Evolutionary conservation across 1,140 invertebrate species (phyloP).

Genomic region (Sminthurinus signatus): DNA sequence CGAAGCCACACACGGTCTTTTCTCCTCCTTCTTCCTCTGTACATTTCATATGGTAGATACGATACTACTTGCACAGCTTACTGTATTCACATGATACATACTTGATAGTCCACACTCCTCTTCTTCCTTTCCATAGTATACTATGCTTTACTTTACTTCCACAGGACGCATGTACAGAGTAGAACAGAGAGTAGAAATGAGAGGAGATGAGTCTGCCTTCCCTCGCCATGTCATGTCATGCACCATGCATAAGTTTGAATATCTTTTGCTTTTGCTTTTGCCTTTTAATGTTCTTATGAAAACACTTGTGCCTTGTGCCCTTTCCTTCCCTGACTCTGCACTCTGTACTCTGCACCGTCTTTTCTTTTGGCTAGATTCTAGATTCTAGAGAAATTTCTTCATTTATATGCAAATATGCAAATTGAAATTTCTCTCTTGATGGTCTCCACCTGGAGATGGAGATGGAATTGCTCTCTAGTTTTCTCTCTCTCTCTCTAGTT

Average conservation of each 20-base stretch:
- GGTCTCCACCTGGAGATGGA: conserved; percentile 15
- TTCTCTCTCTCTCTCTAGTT: not conserved
- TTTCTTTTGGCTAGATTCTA: too few relatives aligned
- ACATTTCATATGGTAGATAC: too few relatives aligned
- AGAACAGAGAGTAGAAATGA: not conserved
- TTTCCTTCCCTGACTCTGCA: too few relatives aligned
- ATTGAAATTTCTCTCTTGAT: conserved; percentile 18
- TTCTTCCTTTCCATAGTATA: too few relatives aligned
- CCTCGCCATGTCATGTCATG: too few relatives aligned
- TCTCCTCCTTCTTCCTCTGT: too few relatives aligned
- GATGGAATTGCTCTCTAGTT: not conserved
- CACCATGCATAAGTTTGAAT: not conserved
- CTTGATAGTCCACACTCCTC: too few relatives aligned
- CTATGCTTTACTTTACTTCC: too few relatives aligned
- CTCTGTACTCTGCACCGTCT: too few relatives aligned
- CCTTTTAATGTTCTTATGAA: conserved; percentile 11
- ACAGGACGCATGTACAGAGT: too few relatives aligned
- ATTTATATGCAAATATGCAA: conserved; percentile 21
- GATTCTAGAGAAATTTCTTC: conserved; percentile 12
- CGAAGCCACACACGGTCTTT: not conserved
- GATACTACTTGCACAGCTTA: too few relatives aligned
- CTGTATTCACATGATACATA: too few relatives aligned
- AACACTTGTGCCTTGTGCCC: conserved; percentile 8
- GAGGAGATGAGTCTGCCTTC: not conserved
- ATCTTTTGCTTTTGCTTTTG: not conserved